Evolutionary conservation across 1,140 invertebrate genomes (phyloP).

Genomic region (Diprion similis): DNA sequence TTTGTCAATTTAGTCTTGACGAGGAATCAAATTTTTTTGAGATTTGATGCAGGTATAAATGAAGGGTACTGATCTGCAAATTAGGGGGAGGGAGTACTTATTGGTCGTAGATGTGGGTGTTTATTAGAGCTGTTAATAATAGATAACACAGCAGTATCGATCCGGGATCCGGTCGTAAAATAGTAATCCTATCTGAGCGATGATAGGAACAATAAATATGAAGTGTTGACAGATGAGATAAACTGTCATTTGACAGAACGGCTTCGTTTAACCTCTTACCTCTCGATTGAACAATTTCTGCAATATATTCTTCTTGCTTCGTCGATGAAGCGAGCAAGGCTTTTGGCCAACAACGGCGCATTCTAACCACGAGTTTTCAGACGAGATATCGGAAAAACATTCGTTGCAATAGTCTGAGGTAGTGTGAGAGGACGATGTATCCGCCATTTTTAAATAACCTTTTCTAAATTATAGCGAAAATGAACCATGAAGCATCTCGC

Average conservation of each 20-base stretch:
- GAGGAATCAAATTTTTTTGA: too few relatives aligned
- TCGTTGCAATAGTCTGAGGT: conserved; percentile 58
- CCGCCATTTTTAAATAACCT: conserved; percentile 63
- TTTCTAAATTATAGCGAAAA: conserved; percentile 8
- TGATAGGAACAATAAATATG: too few relatives aligned
- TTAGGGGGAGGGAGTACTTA: too few relatives aligned
- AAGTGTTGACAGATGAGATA: conserved; percentile 26
- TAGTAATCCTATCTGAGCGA: too few relatives aligned
- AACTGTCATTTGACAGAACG: conserved; percentile 29
- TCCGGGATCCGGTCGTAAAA: too few relatives aligned
- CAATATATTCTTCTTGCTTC: conserved; percentile 48
- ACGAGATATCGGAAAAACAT: conserved; percentile 57
- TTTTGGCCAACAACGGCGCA: conserved; percentile 52
- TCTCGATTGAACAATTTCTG: conserved; percentile 56
- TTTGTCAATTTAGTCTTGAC: too few relatives aligned
- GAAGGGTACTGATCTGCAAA: too few relatives aligned
- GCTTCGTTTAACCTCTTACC: conserved; percentile 44
- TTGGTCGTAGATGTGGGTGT: too few relatives aligned
- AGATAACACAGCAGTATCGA: too few relatives aligned
- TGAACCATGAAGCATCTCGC: neutral
- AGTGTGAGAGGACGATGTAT: conserved; percentile 61
- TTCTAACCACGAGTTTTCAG: conserved; percentile 47
- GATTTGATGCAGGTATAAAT: too few relatives aligned
- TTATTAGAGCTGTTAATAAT: too few relatives aligned
- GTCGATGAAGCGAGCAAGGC: conserved; percentile 39